Conservation (phyloP, 2,888 invertebrate genomes). For the Zelleria hepariella region DNA sequence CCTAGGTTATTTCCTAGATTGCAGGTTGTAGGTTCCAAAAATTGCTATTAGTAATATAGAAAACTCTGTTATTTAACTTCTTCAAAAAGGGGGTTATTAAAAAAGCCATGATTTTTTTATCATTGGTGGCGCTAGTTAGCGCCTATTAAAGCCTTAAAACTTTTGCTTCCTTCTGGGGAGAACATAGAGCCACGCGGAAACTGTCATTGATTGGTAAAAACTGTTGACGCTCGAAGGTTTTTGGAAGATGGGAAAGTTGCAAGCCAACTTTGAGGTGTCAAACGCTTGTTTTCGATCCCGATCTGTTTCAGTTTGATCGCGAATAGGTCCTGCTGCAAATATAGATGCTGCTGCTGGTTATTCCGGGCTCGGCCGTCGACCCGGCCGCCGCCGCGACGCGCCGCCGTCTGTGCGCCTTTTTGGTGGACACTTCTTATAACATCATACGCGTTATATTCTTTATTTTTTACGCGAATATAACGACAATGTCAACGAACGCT, state of each 20-base stretch:
- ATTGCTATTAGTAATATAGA: too few species aligned
- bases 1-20: too few species aligned
- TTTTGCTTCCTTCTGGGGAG: background rate
- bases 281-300: background rate
- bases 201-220: background rate
- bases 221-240: background rate
- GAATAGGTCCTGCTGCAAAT: conserved; percentile 49
- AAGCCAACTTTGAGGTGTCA: background rate
- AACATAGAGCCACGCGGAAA: background rate
- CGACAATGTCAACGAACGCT: conserved; percentile 54
- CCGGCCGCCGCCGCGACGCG: conserved; percentile 69
- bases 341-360: conserved; percentile 67
- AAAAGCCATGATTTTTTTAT: too few species aligned
- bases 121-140: too few species aligned
- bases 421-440: conserved; percentile 57
- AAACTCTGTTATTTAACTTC: too few species aligned
- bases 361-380: conserved; percentile 71
- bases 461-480: conserved; percentile 61
- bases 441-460: conserved; percentile 26
- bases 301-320: conserved; percentile 4
- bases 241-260: background rate
- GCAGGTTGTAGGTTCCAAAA: too few species aligned
- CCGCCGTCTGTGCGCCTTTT: conserved; percentile 52
- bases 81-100: too few species aligned
- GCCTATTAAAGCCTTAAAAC: too few species aligned